Base-by-base conservation (phyloP, 2,888 invertebrate species). In the Watsonalla cultraria region DNA sequence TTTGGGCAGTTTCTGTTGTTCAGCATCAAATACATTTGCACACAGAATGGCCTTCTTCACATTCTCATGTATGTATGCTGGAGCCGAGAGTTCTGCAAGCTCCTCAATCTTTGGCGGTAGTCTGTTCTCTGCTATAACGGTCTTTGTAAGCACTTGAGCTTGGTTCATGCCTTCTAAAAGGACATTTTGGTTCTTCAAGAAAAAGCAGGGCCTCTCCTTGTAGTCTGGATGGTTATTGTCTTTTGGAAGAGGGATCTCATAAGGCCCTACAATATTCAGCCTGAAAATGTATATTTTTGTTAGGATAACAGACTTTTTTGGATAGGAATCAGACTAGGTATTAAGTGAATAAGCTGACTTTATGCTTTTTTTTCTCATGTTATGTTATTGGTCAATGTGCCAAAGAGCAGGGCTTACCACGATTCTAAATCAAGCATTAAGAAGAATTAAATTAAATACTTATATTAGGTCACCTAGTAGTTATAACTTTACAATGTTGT, bases 141-240 rank as follows among this genome's bases (percentile, higher is more conserved):
- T 93, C 74, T 97, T 97, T 5, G 96, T 96, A 6, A 98, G 83
- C n/a, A 94, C 85, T 84, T 95, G 94, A 0, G 96, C 96, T 86
- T 98, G 97, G 1, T 92, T 78, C 52, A 95, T 70, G 9, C 97
- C 97, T 82, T 94, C 93, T 33, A 96, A 71, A 5, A 96, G 82
- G 7, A 95, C 93, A 81, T 93, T 94, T 42, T 89, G 81, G 64
- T 94, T 92, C 54, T 84, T 88, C 56, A 93, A 92, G 1, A 91
- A 86, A 57, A 93, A 90, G 66, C 95, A 94, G 6, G 92, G 88
- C 58, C 81, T 84, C 14, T 92, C 82, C 66, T 95, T 93, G 91
- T 94, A 95, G 53, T 94, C 88, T 2, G 94, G 94, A 78, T 95
- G 94, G 24, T 90, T 92, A 57, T 92, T 68, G 71, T 94, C 92